These are phyloP conservation scores for Helostoma temminkii DNA, from an alignment of 2,797 vertebrate genomes.

Conservation along the genomic window DNA sequence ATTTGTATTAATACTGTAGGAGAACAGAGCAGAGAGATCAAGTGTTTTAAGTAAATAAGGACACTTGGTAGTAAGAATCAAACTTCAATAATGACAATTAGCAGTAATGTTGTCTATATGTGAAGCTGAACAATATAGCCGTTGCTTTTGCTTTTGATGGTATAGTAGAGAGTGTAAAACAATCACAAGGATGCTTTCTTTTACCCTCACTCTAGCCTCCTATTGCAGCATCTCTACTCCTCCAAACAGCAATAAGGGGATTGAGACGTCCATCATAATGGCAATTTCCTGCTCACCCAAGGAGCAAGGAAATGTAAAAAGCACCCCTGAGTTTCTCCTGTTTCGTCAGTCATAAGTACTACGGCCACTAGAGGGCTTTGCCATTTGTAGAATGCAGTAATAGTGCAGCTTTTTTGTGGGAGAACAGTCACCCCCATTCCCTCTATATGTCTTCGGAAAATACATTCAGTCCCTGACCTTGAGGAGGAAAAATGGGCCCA, in stretches of 20 bases:
- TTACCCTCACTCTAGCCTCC: background rate
- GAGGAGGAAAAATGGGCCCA: background rate
- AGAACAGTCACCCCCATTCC: background rate
- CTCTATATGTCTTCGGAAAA: background rate
- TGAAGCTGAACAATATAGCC: background rate
- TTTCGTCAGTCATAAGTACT: no score
- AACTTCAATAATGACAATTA: background rate
- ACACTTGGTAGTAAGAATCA: no score
- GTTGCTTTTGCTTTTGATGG: background rate
- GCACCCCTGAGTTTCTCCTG: no score
- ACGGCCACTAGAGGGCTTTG: background rate
- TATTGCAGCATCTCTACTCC: background rate
- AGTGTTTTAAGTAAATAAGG: no score
- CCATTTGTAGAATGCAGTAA: background rate
- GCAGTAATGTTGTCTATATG: background rate
- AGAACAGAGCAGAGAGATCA: no score
- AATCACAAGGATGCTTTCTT: background rate
- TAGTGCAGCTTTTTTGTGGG: background rate
- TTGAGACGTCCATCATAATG: no score
- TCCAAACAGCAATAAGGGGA: background rate
- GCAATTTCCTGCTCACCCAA: no score
- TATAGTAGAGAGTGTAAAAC: background rate
- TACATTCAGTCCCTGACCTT: background rate
- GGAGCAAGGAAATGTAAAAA: no score
- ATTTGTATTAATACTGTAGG: no score